Base-by-base conservation (phyloP, 1,140 invertebrate genomes). In the Steinernema khuongi region DNA sequence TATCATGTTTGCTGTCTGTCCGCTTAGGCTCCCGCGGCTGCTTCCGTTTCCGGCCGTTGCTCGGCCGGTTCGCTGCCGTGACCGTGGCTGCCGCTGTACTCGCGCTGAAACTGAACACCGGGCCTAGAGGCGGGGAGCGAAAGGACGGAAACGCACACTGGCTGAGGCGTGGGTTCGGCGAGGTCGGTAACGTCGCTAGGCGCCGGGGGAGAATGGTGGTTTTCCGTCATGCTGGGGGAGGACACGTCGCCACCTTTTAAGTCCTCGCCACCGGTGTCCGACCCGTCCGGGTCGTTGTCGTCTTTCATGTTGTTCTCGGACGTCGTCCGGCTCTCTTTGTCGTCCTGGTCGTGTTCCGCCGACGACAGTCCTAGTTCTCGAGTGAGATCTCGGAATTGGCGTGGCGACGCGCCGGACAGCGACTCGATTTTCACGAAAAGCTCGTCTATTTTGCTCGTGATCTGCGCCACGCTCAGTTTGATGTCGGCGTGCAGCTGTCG, bases 401-500 rank as follows among this genome's bases (percentile, higher is more conserved):
- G 50, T n/a, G 50, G 50, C 7, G 50, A 60, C 50, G 36, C 36
- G 7, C 50, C 50, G 7, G 50, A 60, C 4, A 60, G 50, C 14
- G 50, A 60, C 26, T 60, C 50, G 4, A 60, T 60, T 26, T 60
- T 60, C 4, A 60, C 50, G 22, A 60, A 60, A 4, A 60, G 50
- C 22, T 60, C 50, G 19, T 60, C 50, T 14, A 60, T 60, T 60
- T 60, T 60, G 50, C 50, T 60, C 22, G 50, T 60, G 50, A 60
- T 60, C 50, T 60, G 50, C 4, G 50, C 50, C 4, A 60, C 50
- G 50, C 50, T 60, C 50, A 60, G 14, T 60, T 60, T 60, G 11
- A 60, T 60, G 50, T 60, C 50, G 50, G 50, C 50, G 50, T 60
- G 50, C 50, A 60, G 50, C 50, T 60, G 50, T 22, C 50, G 50